These are phyloP conservation scores for Steromphala cineraria DNA, from an alignment of 2,888 invertebrate genomes.

Conservation along the genomic window DNA sequence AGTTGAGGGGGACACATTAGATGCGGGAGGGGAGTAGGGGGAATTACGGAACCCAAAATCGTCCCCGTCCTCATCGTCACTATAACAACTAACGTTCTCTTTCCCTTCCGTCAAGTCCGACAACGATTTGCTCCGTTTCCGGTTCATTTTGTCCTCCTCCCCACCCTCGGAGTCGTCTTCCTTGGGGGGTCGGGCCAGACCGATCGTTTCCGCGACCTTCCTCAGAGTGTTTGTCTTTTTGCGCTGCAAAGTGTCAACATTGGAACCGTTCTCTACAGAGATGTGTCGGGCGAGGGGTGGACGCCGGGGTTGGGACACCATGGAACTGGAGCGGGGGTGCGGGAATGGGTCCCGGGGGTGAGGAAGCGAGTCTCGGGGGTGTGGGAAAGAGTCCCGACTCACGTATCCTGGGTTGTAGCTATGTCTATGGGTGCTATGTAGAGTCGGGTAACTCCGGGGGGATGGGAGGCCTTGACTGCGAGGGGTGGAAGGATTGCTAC, in stretches of 20 bases:
- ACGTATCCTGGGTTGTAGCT: conserved; percentile 7
- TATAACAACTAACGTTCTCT: conserved; percentile 42
- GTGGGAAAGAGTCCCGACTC: not conserved
- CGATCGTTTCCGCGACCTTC: not conserved
- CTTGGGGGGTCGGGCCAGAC: not conserved
- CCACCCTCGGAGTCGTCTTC: not conserved
- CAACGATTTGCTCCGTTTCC: conserved; percentile 55
- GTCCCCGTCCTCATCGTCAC: conserved; percentile 62
- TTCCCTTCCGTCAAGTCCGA: conserved; percentile 53
- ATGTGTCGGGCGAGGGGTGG: not conserved
- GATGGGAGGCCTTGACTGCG: not conserved
- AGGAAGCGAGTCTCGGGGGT: not conserved
- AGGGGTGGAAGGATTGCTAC: not conserved
- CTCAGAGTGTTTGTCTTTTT: not conserved
- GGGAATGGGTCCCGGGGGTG: not conserved
- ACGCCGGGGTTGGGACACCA: not conserved
- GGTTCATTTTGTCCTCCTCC: not conserved
- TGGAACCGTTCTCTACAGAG: not conserved
- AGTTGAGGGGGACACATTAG: conserved; percentile 39
- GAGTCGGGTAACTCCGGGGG: not conserved
- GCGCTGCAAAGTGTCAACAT: not conserved
- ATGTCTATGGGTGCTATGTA: not conserved
- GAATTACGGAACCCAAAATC: conserved; percentile 68
- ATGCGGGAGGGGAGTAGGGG: conserved; percentile 38
- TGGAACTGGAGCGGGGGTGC: not conserved